Evolutionary conservation across 1,140 invertebrate genomes (phyloP), one percentile per base, ranked within the genome.

Genomic region (Philopotamus ludificatus): DNA sequence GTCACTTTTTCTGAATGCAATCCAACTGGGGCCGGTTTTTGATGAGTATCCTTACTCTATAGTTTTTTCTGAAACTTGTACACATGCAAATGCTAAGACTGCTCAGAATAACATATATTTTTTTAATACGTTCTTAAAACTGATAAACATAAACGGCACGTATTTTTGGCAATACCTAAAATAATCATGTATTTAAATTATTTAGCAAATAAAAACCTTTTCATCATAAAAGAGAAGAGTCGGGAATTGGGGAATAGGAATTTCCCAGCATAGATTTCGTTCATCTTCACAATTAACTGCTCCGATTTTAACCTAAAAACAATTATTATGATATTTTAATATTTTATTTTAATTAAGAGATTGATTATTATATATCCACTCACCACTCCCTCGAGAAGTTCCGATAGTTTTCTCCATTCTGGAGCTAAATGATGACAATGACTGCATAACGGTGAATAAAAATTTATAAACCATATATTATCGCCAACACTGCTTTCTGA

Each of bases 221-320:
- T 68, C 69, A 54, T 49, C 47, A 44, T 55, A 70, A 50, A 57
- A 68, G 10, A 73, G 70, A 25, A 93, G 75, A 0, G 88, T 85
- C 10, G 91, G 91, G 77, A 90, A 93, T 16, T 82, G 84, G 44
- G 77, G 76, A 49, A 92, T 86, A 26, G 83, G 79, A 73, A 89
- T 78, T 72, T 84, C 76, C 59, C 82, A 78, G 76, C 91, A 93
- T 20, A 93, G 74, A 42, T 81, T 72, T 79, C 85, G 87, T 68
- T 92, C 87, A 72, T 90, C 88, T 74, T 88, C 87, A 79, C 91
- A 93, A 74, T 93, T 92, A 0, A 93, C 87, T 60, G 90, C 90
- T n/a, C 87, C 90, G 23, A 70, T 70, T 67, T 70, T 70, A 9
- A 70, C 58, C 68, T 70, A 20, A 21, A 55, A 23, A 9, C 44